Evolutionary conservation across 2,113 vertebrate species (phyloP), one percentile per base, ranked within the genome.

Genomic region (Microtus oregoni): DNA sequence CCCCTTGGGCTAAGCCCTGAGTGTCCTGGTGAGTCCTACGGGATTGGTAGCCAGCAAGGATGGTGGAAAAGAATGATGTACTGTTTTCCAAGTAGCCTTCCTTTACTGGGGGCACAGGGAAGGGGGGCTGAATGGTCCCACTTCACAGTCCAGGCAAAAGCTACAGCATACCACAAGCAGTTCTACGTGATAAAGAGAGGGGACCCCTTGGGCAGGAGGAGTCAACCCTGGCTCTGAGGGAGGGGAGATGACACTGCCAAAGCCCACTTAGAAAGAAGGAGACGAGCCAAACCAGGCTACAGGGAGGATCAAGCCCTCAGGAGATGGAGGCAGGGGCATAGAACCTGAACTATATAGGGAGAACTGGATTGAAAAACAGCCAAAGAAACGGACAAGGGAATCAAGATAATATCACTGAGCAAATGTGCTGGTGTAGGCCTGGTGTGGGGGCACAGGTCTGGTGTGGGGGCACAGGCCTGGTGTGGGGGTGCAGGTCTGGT

Each of bases 141-240:
- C 8, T 5, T 68, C 35, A 24, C 0, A 30, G 61, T 50, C 77
- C 41, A 78, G 32, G 38, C 50, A 5, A 4, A 61, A 4, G 24
- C 1, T 5, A 41, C 41, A 19, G 10, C 26, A 14, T 19, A 1
- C n/a, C 9, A 0, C 13, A 26, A 7, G 5, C 24, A 3, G 35
- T 9, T 38, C 47, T 72, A n/a, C 3, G 28, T 10, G 50, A 55
- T n/a, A 58, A 88, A 73, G 41, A 22, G 4, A 50, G 22, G 11
- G 28, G 47, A 32, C 30, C 14, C 50, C 24, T 5, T 14, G 30
- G 22, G 50, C 13, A 20, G 81, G 50, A 35, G n/a, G 88, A n/a
- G 17, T 32, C 50, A 17, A 8, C 67, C 14, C 32, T 63, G 86
- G 20, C 58, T 26, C 0, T 0, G 20, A 52, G 76, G 15, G 19